Conservation (phyloP, 2,888 invertebrate genomes). For the Eupithecia insigniata region DNA sequence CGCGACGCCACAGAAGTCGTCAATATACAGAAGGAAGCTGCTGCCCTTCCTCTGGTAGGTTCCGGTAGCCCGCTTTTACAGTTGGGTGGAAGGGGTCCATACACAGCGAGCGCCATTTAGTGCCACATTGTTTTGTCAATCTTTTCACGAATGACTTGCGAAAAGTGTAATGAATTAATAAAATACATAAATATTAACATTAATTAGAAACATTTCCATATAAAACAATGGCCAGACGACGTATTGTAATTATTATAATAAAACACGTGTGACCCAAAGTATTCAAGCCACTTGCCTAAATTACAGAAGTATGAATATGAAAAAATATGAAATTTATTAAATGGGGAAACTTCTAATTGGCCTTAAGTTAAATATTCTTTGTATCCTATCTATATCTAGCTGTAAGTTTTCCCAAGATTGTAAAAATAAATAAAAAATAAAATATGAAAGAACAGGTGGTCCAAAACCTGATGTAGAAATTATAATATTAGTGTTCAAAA, state of each 20-base stretch:
- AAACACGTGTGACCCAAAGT: constrained; percentile 34
- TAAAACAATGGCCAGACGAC: constrained; percentile 20
- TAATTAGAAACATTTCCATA: constrained; percentile 58
- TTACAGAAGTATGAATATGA: neutral
- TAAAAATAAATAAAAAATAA: too few species aligned
- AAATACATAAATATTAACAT: constrained; percentile 64
- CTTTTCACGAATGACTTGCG: constrained; percentile 11
- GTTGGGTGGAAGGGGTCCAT: neutral
- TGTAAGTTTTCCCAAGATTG: too few species aligned
- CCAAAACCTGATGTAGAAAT: neutral
- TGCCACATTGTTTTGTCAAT: neutral
- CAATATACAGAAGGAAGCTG: neutral
- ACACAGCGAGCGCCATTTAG: neutral
- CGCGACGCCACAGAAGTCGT: too few species aligned
- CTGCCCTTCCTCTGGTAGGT: neutral
- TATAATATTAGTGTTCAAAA: neutral
- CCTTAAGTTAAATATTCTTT: too few species aligned
- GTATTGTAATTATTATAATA: constrained; percentile 20
- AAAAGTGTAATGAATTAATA: constrained; percentile 30
- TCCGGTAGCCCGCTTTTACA: neutral
- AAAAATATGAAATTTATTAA: too few species aligned
- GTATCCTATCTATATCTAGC: too few species aligned
- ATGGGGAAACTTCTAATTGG: too few species aligned
- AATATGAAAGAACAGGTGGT: neutral
- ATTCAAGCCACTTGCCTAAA: constrained; percentile 33